These are phyloP conservation scores for Deroplatys truncata DNA, from an alignment of 2,888 invertebrate genomes.

Conservation along the genomic window DNA sequence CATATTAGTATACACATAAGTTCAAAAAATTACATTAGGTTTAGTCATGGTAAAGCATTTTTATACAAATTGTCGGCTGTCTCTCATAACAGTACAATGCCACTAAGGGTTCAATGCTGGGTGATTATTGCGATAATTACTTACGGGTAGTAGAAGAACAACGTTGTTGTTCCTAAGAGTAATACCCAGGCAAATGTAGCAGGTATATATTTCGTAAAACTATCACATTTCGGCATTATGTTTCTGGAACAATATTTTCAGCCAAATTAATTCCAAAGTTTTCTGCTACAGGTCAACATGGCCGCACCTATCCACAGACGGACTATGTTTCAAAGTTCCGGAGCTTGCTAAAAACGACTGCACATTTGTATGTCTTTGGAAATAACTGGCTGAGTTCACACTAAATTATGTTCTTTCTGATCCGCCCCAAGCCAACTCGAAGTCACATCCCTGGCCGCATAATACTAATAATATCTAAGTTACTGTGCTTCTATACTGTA, in stretches of 20 bases:
- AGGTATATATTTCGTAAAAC: constrained; percentile 94
- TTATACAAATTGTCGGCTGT: background rate
- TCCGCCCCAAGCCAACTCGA: background rate
- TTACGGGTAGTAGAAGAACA: constrained; percentile 98
- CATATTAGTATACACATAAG: background rate
- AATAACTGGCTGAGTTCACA: background rate
- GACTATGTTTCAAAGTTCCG: constrained; percentile 16
- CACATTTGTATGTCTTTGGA: background rate
- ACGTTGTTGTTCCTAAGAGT: constrained; percentile 85
- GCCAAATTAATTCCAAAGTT: constrained; percentile 35
- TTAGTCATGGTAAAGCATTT: background rate
- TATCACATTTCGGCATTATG: constrained; percentile 93
- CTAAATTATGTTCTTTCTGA: background rate
- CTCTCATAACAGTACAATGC: background rate
- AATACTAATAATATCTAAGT: background rate
- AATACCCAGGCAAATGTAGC: constrained; percentile 98
- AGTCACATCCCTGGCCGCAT: background rate
- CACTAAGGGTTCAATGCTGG: background rate
- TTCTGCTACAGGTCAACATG: constrained; percentile 55
- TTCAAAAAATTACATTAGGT: background rate
- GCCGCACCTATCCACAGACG: constrained; percentile 45
- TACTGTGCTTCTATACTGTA: background rate
- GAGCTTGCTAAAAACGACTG: background rate
- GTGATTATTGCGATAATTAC: constrained; percentile 49
- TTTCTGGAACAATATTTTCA: constrained; percentile 33